phyloP scores from a whole-genome alignment of 1,140 invertebrate genomes.

The Magallana gigas region DNA sequence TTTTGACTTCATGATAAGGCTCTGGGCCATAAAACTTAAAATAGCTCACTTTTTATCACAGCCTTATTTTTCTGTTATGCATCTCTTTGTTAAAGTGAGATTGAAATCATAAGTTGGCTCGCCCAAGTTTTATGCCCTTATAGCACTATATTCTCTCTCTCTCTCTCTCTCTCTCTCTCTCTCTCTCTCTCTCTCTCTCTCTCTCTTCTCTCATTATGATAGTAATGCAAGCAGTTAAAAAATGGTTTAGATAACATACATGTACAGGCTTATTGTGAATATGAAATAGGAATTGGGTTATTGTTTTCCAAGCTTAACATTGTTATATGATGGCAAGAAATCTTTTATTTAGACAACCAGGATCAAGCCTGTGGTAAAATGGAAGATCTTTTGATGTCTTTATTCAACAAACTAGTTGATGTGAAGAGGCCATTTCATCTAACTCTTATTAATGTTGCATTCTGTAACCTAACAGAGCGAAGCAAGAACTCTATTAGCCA shows the following conservation, averaged over 20 bases:
- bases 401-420: constrained; percentile 67
- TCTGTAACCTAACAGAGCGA: constrained; percentile 62
- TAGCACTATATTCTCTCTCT: neutral
- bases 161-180: neutral
- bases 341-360: constrained; percentile 52
- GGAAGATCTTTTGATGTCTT: constrained; percentile 53
- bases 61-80: too few species aligned
- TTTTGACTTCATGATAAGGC: too few species aligned
- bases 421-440: constrained; percentile 63
- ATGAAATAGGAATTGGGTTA: too few species aligned
- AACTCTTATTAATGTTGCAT: constrained; percentile 65
- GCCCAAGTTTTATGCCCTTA: neutral
- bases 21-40: too few species aligned
- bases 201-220: neutral
- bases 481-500: constrained; percentile 55
- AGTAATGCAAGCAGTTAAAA: too few species aligned
- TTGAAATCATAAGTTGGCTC: neutral
- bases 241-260: too few species aligned
- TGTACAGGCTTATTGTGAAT: too few species aligned
- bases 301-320: too few species aligned
- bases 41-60: too few species aligned
- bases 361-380: constrained; percentile 44
- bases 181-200: neutral
- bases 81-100: too few species aligned
- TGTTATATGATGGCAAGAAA: neutral